Evolutionary conservation across 2,888 invertebrate species (phyloP).

Genomic region (Lampropteryx suffumata): DNA sequence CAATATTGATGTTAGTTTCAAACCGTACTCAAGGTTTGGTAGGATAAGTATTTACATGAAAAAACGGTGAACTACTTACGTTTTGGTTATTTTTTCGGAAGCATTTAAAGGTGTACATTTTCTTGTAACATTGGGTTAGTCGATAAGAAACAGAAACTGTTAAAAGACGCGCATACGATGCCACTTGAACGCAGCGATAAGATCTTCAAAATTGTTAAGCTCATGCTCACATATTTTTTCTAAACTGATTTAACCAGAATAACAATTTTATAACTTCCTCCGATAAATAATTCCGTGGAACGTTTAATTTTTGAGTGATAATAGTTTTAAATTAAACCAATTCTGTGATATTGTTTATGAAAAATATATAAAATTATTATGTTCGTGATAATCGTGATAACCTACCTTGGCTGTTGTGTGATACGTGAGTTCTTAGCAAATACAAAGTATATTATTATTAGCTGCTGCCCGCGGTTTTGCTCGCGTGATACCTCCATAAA

Average conservation of each 20-base stretch:
- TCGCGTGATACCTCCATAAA: no score
- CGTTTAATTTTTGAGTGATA: no score
- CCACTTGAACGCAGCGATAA: constrained; percentile 9
- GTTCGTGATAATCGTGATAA: constrained; percentile 2
- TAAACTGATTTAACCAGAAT: no score
- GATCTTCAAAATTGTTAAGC: background rate
- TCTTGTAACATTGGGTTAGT: constrained; percentile 7
- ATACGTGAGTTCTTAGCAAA: constrained; percentile 7
- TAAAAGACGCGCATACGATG: constrained; percentile 21
- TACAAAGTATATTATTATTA: background rate
- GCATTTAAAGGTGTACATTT: constrained; percentile 1
- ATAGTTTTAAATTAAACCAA: no score
- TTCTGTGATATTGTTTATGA: no score
- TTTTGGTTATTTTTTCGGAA: constrained; percentile 3
- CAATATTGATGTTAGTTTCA: no score
- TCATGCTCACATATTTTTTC: no score
- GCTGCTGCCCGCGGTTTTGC: no score
- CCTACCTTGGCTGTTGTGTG: constrained; percentile 8
- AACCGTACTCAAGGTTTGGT: no score
- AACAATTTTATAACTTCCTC: no score
- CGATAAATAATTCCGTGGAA: no score
- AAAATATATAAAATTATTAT: background rate
- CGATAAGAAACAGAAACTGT: constrained; percentile 30
- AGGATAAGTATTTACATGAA: no score
- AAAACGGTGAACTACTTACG: background rate